phyloP scores from a whole-genome alignment of 2,888 invertebrate genomes.

The Toxonevra muliebris region DNA sequence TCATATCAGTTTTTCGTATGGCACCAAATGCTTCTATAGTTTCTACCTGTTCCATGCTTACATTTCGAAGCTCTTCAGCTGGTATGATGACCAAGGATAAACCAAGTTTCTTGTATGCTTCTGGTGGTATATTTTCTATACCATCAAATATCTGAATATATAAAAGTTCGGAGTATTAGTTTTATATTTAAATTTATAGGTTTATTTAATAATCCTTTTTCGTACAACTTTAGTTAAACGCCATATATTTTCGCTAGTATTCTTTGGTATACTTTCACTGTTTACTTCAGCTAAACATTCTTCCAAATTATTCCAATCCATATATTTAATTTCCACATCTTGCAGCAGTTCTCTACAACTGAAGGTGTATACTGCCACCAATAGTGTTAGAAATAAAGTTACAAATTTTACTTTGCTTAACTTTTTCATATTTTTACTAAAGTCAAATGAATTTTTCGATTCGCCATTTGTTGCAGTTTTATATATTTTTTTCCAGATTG shows the following conservation, averaged over 20 bases:
- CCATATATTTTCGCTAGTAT: conserved; percentile 49
- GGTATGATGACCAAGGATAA: conserved; percentile 61
- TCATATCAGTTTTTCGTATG: neutral
- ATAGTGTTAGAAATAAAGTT: neutral
- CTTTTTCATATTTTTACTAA: neutral
- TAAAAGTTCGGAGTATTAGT: neutral
- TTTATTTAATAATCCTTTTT: neutral
- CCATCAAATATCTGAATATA: conserved; percentile 46
- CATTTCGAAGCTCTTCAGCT: conserved; percentile 66
- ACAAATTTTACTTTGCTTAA: too few relatives aligned
- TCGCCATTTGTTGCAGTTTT: too few relatives aligned
- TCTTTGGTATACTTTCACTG: conserved; percentile 41
- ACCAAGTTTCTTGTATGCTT: conserved; percentile 47
- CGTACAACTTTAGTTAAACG: conserved; percentile 48
- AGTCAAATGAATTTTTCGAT: too few relatives aligned
- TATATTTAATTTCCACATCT: conserved; percentile 38
- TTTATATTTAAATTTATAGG: too few relatives aligned
- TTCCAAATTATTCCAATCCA: conserved; percentile 46
- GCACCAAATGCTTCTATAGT: conserved; percentile 69
- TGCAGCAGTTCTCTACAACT: conserved; percentile 43
- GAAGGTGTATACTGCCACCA: conserved; percentile 1
- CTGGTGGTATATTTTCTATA: conserved; percentile 46
- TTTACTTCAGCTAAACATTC: conserved; percentile 45
- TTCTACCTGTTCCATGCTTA: conserved; percentile 68
- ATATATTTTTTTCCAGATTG: too few relatives aligned